Conservation (phyloP, 2,888 invertebrate species). For the Ormyrus labotus region DNA sequence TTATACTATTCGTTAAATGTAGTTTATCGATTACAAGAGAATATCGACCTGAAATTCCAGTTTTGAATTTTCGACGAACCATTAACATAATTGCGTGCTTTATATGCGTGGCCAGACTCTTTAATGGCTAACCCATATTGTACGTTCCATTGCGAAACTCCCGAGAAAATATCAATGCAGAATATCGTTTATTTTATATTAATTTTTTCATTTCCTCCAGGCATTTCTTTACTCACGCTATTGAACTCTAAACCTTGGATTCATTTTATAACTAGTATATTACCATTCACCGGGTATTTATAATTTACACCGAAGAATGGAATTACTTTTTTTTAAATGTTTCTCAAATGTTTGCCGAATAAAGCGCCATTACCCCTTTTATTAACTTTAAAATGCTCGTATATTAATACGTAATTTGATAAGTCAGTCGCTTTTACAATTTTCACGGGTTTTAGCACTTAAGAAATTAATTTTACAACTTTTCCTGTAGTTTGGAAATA, state of each 20-base stretch:
- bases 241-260: not conserved
- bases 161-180: not conserved
- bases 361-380: no score
- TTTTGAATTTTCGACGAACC: constrained; percentile 9
- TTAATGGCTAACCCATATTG: not conserved
- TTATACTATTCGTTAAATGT: no score
- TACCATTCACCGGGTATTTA: not conserved
- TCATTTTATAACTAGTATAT: not conserved
- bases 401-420: no score
- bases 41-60: not conserved
- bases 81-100: constrained; percentile 10
- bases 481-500: no score
- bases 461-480: no score
- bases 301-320: no score
- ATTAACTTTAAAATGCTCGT: no score
- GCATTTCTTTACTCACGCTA: not conserved
- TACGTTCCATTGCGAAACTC: not conserved
- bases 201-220: no score
- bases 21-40: not conserved
- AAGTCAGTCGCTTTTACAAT: no score
- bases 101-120: not conserved
- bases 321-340: no score
- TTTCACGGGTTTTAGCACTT: no score
- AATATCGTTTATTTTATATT: constrained; percentile 6
- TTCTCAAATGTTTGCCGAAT: no score